Base-by-base conservation (phyloP, 2,888 invertebrate species). In the Dynastes tityus region DNA sequence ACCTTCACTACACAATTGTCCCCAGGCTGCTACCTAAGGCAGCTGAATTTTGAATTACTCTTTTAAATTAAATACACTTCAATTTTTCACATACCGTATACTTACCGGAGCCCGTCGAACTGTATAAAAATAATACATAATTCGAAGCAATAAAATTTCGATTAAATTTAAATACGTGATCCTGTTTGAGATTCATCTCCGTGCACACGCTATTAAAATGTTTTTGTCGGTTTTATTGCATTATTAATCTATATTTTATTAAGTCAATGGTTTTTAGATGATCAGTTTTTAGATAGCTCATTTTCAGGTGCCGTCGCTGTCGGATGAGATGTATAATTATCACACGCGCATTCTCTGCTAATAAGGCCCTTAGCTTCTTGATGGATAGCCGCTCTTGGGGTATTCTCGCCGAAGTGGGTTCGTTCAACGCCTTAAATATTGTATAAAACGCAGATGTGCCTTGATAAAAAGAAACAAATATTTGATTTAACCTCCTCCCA, bases 331-430 rank as follows among this genome's bases (percentile, higher is more conserved):
- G 81, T 86, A 83, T 86, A 86, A 86, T 86, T 86, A 86, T 86
- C 85, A 85, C 86, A 85, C 85, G 83, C 83, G 83, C 84, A 85
- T 85, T 86, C 85, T 85, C 83, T 83, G 84, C 84, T 86, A 86
- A 85, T 86, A 84, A 85, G 84, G 83, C 84, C 83, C 82, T 83
- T 80, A 79, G 80, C 84, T 84, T 55, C 80, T 85, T 85, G 85
- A 85, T 85, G 84, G 84, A 85, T 84, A 80, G 84, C 80, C 82
- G 79, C 65, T 58, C 76, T 68, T 67, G 55, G 32, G 29, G 63
- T 55, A 45, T 32, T 77, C 64, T 73, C 73, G n/a, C 67, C 68
- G 77, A 77, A 71, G 32, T 68, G 2, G n/a, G 76, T 53, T 64
- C 76, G 45, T 81, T 82, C 82, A 80, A 73, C 81, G 78, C 80